Evolutionary conservation across 2,888 invertebrate species (phyloP), one percentile per base, ranked within the genome.

Genomic region (Phlogophora meticulosa): DNA sequence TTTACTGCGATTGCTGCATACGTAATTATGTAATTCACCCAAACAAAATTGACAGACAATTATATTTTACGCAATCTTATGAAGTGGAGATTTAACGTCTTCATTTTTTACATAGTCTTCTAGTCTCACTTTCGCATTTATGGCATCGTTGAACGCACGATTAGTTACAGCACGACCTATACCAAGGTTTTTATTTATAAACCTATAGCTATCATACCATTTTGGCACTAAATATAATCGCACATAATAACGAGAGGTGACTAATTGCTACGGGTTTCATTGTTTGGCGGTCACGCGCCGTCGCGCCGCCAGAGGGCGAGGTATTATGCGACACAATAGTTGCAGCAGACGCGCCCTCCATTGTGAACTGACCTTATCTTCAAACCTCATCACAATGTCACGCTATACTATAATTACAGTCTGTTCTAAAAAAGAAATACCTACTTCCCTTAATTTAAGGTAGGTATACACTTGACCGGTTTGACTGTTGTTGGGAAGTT

Each of bases 221-320:
- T 48, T 60, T 60, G 69, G 58, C 60, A 59, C 73, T 69, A 68
- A 78, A 73, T 69, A 73, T 62, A 45, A 51, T 68, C 28, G 20
- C 49, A 42, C 51, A 42, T 78, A 69, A 78, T 77, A 69, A 70
- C 55, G 22, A 74, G 76, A 85, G 82, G 82, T 84, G 84, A 85
- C 85, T 88, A 88, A 88, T 88, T 88, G 80, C 74, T 62, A 63
- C 59, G 68, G 57, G 65, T 59, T 68, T 82, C 81, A 88, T 90
- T 90, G 90, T 91, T 81, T 80, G 81, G 62, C 76, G 71, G 87
- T 85, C 76, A 82, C 88, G 88, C 85, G 82, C 84, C 86, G 86
- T 85, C 88, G 85, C 87, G 84, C 86, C 85, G 82, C 77, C 76
- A 90, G 92, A 91, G 91, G 92, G 92, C 89, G 90, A 85, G 87